Percentiles rank a stretch among this genome's conserved stretches.
Conservation (phyloP, 2,888 invertebrate genomes). For the Chromoteleia sp. region DNA sequence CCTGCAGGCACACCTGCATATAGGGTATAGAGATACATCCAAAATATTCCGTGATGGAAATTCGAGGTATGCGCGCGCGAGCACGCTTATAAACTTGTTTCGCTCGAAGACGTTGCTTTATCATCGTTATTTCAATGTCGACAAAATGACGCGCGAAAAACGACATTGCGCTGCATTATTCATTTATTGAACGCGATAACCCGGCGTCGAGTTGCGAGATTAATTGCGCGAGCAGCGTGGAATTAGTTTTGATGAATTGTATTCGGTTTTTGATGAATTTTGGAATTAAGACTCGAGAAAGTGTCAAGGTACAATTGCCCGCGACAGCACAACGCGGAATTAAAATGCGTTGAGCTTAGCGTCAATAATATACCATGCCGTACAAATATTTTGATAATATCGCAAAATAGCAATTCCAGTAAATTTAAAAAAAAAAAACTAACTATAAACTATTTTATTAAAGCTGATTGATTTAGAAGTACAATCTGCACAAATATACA, state of each 20-base stretch:
- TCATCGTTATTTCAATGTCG: slow-evolving; percentile 44
- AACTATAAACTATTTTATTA: no score
- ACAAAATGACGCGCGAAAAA: slow-evolving; percentile 52
- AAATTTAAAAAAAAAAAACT: no score
- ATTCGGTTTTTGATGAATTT: slow-evolving; percentile 39
- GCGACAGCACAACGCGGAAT: no score
- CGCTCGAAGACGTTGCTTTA: slow-evolving; percentile 50
- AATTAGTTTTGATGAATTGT: slow-evolving; percentile 44
- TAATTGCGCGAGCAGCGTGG: slow-evolving; percentile 27
- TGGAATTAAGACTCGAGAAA: slow-evolving; percentile 17
- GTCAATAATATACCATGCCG: no score
- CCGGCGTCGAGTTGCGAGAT: slow-evolving; percentile 33
- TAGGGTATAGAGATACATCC: slow-evolving; percentile 54
- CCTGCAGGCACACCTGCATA: slow-evolving; percentile 64
- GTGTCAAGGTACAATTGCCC: no score
- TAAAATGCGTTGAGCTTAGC: no score
- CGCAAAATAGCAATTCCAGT: no score
- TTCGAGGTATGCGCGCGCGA: slow-evolving; percentile 52
- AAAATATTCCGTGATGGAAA: slow-evolving; percentile 67
- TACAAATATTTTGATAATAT: no score
- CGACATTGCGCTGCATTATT: slow-evolving; percentile 57
- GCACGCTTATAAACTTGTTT: slow-evolving; percentile 56
- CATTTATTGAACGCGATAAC: slow-evolving; percentile 53
- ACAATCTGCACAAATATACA: no score
- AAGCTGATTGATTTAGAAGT: no score